Percentiles rank a stretch among this genome's conserved stretches.
These are phyloP conservation scores for Laothoe populi DNA, from an alignment of 2,888 invertebrate species.

Conservation along the genomic window DNA sequence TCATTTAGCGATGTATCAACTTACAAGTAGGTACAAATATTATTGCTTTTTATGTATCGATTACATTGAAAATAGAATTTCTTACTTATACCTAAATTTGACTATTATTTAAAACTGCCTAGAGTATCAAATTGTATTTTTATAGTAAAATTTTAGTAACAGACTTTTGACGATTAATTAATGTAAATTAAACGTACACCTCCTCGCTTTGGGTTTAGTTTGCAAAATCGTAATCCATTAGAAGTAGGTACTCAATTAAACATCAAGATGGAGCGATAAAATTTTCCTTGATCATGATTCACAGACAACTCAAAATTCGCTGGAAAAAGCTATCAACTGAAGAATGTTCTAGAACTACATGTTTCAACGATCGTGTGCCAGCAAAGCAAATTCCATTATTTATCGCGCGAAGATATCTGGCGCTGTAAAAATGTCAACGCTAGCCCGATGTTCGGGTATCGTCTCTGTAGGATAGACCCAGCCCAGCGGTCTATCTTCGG, in stretches of 20 bases:
- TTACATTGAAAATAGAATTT: too few species aligned
- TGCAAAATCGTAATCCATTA: too few species aligned
- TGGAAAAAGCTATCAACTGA: not conserved
- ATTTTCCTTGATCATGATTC: not conserved
- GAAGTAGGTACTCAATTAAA: not conserved
- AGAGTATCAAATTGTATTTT: too few species aligned
- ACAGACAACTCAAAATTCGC: not conserved
- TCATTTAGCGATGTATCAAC: too few species aligned
- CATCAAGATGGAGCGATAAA: not conserved
- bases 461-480: conserved; percentile 46
- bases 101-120: too few species aligned
- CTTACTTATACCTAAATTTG: too few species aligned
- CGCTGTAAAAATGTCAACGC: conserved; percentile 77
- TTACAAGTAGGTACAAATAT: too few species aligned
- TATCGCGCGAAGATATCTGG: conserved; percentile 65
- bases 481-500: conserved; percentile 46
- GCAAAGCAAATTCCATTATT: conserved; percentile 59
- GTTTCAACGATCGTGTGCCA: conserved; percentile 8
- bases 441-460: conserved; percentile 55
- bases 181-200: too few species aligned
- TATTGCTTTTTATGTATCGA: not conserved
- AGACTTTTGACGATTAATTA: too few species aligned
- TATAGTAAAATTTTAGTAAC: too few species aligned
- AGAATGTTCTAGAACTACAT: conserved; percentile 19
- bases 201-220: too few species aligned